Base-by-base conservation (phyloP, 64 coral and sea anemone genomes). In the Acropora yongei region DNA sequence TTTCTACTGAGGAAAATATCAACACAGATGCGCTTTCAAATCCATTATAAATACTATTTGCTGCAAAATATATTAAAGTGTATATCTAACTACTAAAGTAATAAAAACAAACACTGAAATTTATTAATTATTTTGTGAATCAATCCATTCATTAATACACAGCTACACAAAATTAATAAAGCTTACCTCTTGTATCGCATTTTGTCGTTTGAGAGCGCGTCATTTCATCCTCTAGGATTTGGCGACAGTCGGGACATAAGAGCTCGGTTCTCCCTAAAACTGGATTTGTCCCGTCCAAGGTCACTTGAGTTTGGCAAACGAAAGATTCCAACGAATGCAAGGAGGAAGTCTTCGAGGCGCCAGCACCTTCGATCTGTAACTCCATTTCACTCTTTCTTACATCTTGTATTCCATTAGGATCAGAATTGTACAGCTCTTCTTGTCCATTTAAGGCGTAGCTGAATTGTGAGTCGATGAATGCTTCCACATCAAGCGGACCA, bases 391-490 rank as follows among this genome's bases (percentile, higher is more conserved):
- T 69, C 8, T 8, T 30, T 30, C 30, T 30, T 30, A 30, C 44
- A 11, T 6, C 44, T n/a, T 20, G 17, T 10, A 16, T 3, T 17
- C 4, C 44, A 45, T 9, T 53, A 1, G 18, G 16, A 20, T 14
- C 41, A 1, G 53, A 42, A 63, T 39, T 39, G 17, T 12, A 6
- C 41, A 17, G 53, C 16, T 47, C 7, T 67, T 85, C 82, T 18
- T 85, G 57, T 6, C 82, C 61, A 20, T 7, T 14, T 10, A 85
- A 46, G 40, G 82, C 66, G 41, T 30, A 8, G 3, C 30, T 39
- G 16, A 85, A 85, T 4, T 85, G 63, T 0, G 45, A 85, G 6
- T 85, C 82, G 43, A 85, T 85, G 18, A 85, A 85, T 9, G 82
- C 65, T 0, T 85, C 82, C 8, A 85, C 61, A 2, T 85, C 82